Percentiles rank a stretch among this genome's conserved stretches.
Conservation (phyloP, 35 echinoderm and acorn worm species). For the Ophiothrix spiculata region DNA sequence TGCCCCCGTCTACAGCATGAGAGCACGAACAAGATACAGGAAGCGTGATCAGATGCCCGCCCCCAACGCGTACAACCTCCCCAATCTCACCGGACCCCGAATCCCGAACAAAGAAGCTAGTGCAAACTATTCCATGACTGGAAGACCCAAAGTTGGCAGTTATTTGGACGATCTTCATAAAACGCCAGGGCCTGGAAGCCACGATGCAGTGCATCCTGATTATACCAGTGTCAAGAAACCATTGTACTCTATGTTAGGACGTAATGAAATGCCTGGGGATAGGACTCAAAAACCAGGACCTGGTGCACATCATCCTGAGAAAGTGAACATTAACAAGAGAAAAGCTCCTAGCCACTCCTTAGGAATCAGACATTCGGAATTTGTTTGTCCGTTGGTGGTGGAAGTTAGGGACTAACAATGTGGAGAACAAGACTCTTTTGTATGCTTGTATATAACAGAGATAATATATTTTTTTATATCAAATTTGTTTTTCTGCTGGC, state of each 20-base stretch:
- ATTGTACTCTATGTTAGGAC: conserved; percentile 80
- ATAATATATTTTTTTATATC: neutral
- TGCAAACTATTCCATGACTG: conserved; percentile 86
- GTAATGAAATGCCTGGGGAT: conserved; percentile 68
- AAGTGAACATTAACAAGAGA: conserved; percentile 80
- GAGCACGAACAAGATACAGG: conserved; percentile 77
- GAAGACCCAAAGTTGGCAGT: conserved; percentile 70
- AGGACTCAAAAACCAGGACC: conserved; percentile 77
- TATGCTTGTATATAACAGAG: neutral
- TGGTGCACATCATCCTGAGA: conserved; percentile 87
- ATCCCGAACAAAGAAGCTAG: conserved; percentile 80
- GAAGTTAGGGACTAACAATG: conserved; percentile 35
- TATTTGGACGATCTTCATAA: conserved; percentile 91
- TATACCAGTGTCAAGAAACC: conserved; percentile 69
- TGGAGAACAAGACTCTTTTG: neutral
- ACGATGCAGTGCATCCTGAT: conserved; percentile 77
- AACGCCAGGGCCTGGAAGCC: conserved; percentile 83
- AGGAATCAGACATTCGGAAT: conserved; percentile 94
- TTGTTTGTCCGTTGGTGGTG: conserved; percentile 88
- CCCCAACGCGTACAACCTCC: conserved; percentile 77
- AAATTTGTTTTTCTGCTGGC: neutral
- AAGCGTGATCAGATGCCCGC: conserved; percentile 90
- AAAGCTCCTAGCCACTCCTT: conserved; percentile 77
- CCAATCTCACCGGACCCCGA: conserved; percentile 64
- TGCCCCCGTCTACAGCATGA: conserved; percentile 63